Evolutionary conservation across 2,113 vertebrate species (phyloP), one percentile per base, ranked within the genome.

Genomic region (Aphyosemion australe): DNA sequence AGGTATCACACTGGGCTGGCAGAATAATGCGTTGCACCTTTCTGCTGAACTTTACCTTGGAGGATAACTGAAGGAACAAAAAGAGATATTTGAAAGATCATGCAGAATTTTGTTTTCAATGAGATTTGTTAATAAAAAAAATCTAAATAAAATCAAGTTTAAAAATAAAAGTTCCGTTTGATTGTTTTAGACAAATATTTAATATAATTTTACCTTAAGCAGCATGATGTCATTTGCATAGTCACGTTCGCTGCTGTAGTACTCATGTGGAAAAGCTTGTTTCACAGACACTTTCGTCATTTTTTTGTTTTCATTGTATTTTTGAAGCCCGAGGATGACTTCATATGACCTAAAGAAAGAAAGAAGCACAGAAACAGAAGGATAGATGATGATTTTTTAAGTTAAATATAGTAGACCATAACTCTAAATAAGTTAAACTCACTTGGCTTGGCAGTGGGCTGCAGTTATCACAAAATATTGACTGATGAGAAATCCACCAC

Each of bases 401-500:
- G 32, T 32, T 7, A 7, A 7, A 7, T 32, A 5, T 32, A 7
- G 3, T 32, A 32, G 32, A 32, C 3, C 32, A n/a, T n/a, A n/a
- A 7, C 3, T 7, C 32, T 32, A 5, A 32, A 32, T 32, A 7
- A 32, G 32, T 3, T 45, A n/a, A 56, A 72, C 83, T 67, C 5
- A 92, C 88, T 16, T 12, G 3, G 15, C 51, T 0, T 48, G 1
- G 62, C 91, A 92, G 66, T 91, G 88, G 54, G 91, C 89, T 0
- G 89, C 90, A 10, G 88, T 90, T 72, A 90, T 55, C 69, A 92
- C 88, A 71, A 85, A 89, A 11, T 91, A 76, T 15, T 82, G 20
- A n/a, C 21, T 87, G 45, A 90, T 18, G 20, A 92, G 76, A 16
- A 92, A 87, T 20, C 85, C 91, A 14, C 20, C 84, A n/a, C 91